Percentiles rank a stretch among this genome's conserved stretches.
Evolutionary conservation across 2,113 vertebrate species (phyloP).

Genomic region (human (Homo sapiens)): DNA sequence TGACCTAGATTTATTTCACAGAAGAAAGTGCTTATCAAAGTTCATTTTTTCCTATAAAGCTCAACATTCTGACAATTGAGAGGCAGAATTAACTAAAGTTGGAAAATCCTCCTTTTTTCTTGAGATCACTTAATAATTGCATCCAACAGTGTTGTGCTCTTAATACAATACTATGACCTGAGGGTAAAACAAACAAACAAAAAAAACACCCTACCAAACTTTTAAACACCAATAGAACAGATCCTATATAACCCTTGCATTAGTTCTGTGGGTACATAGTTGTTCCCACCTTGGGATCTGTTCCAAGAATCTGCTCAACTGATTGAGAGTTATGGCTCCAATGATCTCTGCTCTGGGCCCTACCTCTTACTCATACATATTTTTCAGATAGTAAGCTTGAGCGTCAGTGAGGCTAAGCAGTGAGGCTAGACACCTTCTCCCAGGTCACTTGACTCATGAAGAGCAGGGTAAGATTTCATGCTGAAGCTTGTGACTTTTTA

Average conservation of each 20-base stretch:
- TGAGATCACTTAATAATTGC: not conserved
- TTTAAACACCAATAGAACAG: not conserved
- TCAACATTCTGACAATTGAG: not conserved
- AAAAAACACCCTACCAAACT: not conserved
- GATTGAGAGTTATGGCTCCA: no score
- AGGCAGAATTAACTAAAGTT: not conserved
- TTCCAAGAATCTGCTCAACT: not conserved
- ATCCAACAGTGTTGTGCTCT: not conserved
- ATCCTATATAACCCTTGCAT: not conserved
- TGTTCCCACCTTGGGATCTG: not conserved
- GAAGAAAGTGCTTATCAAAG: not conserved
- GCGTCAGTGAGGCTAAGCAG: not conserved
- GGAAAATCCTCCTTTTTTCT: not conserved
- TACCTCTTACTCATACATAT: not conserved
- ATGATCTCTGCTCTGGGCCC: accelerated
- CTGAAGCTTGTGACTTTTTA: not conserved
- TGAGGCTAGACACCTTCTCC: not conserved
- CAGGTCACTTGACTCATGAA: not conserved
- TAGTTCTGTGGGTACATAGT: not conserved
- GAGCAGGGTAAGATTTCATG: not conserved
- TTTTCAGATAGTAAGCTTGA: not conserved
- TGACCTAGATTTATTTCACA: not conserved
- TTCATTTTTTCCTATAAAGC: not conserved
- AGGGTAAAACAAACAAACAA: not conserved
- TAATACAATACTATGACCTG: not conserved